Evolutionary conservation across 1,140 invertebrate genomes (phyloP), one percentile per base, ranked within the genome.

Genomic region (Eumaeus atala): DNA sequence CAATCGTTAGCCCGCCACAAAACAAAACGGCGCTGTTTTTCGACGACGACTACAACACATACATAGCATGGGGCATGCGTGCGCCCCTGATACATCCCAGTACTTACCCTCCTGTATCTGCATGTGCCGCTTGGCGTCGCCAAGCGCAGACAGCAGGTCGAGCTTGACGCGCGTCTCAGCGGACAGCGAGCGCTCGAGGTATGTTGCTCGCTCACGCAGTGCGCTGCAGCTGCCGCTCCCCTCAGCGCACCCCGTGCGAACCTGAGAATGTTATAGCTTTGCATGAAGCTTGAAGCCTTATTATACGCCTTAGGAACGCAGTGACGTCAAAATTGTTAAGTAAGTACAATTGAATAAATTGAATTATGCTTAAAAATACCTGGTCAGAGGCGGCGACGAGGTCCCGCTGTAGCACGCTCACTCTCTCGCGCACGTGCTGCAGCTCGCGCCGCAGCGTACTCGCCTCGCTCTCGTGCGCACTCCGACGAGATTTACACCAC

Each of bases 161-260:
- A 98, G 91, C 89, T 98, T 99, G 82, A 98, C 93, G 58, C 96
- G 91, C 47, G 96, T 99, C 90, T 98, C 97, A 18, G 96, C 95
- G 63, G 95, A 97, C 50, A 99, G 91, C 79, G 94, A 96, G 70
- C 95, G 95, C 88, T 99, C 96, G 36, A 98, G 87, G 74, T 97
- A 95, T 55, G 67, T 55, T n/a, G 74, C 76, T 9, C 72, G 69
- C 64, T 74, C 73, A 54, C 66, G 64, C 58, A 74, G 56, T 50
- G 70, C 69, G 9, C 59, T 55, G 58, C 66, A 66, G 17, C 62
- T 65, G 55, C 56, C 28, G 51, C 50, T 63, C 56, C 28, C 11
- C 9, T 37, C 57, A 33, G 48, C 40, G 48, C 52, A 37, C 40
- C 44, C 12, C 40, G 17, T 14, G 49, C 48, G 11, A 50, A 37